Base-by-base conservation (phyloP, 2,797 vertebrate genomes). In the Myotis vivesi region DNA sequence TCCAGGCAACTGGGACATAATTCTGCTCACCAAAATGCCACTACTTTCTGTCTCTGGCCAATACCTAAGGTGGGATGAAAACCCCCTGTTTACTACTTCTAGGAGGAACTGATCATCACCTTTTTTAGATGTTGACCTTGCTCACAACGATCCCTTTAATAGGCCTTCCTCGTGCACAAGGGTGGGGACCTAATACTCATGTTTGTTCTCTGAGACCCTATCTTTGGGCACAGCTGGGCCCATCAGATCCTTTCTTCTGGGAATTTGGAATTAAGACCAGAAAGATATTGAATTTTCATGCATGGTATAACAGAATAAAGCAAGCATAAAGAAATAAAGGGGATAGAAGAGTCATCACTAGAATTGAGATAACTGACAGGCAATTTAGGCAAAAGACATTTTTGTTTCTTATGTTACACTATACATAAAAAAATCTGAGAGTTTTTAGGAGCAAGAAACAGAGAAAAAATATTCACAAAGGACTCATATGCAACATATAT, bases 241-340 rank as follows among this genome's bases (percentile, higher is more conserved):
- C 57, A 51, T 89, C 23, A 76, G 16, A 73, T 64, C 66, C 59
- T 89, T 69, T 72, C 41, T 30, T 51, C 71, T 59, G 53, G 75
- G 66, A 92, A 94, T 92, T 62, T 83, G 44, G 30, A 89, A 87
- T 73, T 53, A 55, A 28, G 19, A 79, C 36, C 5, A 69, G 51
- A 81, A 95, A 82, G 7, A 76, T 59, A 20, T 2, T 73, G 57
- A 88, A 25, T 46, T 79, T 80, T 93, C 80, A 79, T 82, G 7
- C 33, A 51, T 66, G 38, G 16, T 62, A 72, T 81, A 53, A 72
- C 20, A 71, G 38, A 92, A 49, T 73, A 91, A 87, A 92, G 69
- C 20, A 89, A 69, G 28, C 62, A 90, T 72, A 86, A 83, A 82
- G 44, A 87, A 96, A 59, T 86, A 89, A 91, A 77, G 20, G 49